These are phyloP conservation scores for Cyanoramphus novaezelandiae DNA, from an alignment of 2,113 vertebrate species.

Conservation along the genomic window DNA sequence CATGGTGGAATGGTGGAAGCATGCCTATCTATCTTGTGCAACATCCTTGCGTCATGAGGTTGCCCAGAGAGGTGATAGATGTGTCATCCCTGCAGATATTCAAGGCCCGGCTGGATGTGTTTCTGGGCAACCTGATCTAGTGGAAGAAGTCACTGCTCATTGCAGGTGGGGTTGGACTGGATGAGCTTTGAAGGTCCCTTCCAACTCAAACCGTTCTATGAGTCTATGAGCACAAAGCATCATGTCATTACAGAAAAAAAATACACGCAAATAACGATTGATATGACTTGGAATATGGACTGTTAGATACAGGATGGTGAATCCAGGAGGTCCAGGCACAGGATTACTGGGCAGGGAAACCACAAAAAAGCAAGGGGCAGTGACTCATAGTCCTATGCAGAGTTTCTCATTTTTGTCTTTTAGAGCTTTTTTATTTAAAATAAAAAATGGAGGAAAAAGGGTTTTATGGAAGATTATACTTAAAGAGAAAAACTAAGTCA, in stretches of 20 bases:
- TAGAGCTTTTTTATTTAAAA: not conserved
- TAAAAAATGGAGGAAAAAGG: not conserved
- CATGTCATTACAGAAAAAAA: not conserved
- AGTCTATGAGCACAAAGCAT: not conserved
- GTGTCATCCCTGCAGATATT: not conserved
- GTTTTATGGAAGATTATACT: not conserved
- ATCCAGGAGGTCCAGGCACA: not conserved
- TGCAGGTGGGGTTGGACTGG: not conserved
- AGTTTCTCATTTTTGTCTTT: not conserved
- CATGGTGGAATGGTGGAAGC: not conserved
- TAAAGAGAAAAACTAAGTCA: not conserved
- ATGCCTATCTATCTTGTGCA: rapidly evolving
- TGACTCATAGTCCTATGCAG: not conserved
- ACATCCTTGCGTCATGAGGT: not conserved
- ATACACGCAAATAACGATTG: not conserved
- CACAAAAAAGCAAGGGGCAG: not conserved
- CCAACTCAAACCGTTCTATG: not conserved
- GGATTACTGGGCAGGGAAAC: not conserved
- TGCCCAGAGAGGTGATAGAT: not conserved
- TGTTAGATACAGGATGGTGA: not conserved
- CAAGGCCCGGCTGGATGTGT: not conserved
- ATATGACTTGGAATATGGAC: not conserved
- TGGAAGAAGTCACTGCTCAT: not conserved
- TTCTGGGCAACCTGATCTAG: not conserved
- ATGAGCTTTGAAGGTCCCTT: not conserved